These are phyloP conservation scores for Hoplodrina blanda DNA, from an alignment of 2,888 invertebrate genomes.

Conservation along the genomic window DNA sequence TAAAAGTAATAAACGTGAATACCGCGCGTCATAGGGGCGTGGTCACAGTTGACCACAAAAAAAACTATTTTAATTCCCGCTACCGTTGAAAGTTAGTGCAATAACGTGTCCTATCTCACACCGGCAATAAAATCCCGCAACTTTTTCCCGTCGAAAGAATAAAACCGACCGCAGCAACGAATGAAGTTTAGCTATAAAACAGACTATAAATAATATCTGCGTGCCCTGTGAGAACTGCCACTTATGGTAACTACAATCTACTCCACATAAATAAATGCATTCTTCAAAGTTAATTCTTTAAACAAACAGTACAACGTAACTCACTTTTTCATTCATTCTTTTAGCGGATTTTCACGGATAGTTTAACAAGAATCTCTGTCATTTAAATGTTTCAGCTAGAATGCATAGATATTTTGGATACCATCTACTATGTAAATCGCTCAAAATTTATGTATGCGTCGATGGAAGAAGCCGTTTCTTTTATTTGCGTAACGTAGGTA, in stretches of 20 bases:
- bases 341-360: slow-evolving; percentile 73
- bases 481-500: slow-evolving; percentile 65
- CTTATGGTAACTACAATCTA: slow-evolving; percentile 75
- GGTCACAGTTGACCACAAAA: slow-evolving; percentile 81
- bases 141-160: slow-evolving; percentile 89
- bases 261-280: slow-evolving; percentile 76
- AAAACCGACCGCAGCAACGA: slow-evolving; percentile 89
- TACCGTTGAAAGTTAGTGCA: slow-evolving; percentile 86
- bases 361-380: slow-evolving; percentile 78
- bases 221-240: slow-evolving; percentile 84
- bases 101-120: slow-evolving; percentile 90
- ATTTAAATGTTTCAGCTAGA: slow-evolving; percentile 64
- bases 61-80: slow-evolving; percentile 84
- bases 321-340: slow-evolving; percentile 51
- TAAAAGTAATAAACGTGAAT: slow-evolving; percentile 63
- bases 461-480: slow-evolving; percentile 63
- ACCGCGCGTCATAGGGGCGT: slow-evolving; percentile 65
- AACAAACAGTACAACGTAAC: slow-evolving; percentile 56
- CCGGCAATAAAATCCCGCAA: slow-evolving; percentile 89
- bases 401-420: slow-evolving; percentile 73
- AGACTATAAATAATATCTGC: slow-evolving; percentile 89
- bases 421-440: slow-evolving; percentile 75
- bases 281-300: slow-evolving; percentile 39
- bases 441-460: slow-evolving; percentile 71
- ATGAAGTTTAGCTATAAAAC: slow-evolving; percentile 90